Conservation (phyloP, 2,888 invertebrate genomes). For the Xanthostigma xanthostigma region DNA sequence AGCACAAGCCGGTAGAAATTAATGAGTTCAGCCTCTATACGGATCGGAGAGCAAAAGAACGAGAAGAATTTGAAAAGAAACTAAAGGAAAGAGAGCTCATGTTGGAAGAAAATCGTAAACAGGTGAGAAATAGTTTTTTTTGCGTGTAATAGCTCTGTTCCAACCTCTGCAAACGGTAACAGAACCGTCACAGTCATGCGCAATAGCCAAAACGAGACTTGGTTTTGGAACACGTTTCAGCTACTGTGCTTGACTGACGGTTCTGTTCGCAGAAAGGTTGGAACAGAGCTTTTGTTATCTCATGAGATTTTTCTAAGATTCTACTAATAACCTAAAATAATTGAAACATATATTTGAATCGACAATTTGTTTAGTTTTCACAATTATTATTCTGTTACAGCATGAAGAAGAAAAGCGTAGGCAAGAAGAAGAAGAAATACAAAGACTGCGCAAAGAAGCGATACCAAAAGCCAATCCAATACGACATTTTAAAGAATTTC, state of each 20-base stretch:
- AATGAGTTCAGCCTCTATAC: slow-evolving; percentile 46
- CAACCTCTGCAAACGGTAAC: no score
- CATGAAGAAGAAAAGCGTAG: slow-evolving; percentile 24
- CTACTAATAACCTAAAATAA: no score
- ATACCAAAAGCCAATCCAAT: slow-evolving; percentile 49
- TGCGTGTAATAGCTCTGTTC: no score
- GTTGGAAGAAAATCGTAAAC: slow-evolving; percentile 17
- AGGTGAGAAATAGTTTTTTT: slow-evolving; percentile 3
- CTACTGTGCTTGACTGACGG: no score
- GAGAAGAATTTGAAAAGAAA: slow-evolving; percentile 41
- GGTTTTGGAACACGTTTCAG: no score
- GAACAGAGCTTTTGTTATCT: no score
- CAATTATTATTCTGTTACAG: slow-evolving; percentile 11
- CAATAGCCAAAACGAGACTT: no score
- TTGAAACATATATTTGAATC: no score
- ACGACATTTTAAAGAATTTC: slow-evolving; percentile 32
- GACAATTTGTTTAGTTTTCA: neutral
- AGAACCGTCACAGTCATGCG: no score
- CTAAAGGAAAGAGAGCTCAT: slow-evolving; percentile 35
- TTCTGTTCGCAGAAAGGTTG: no score
- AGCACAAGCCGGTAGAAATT: slow-evolving; percentile 29
- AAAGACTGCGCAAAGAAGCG: slow-evolving; percentile 36
- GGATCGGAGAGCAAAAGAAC: slow-evolving; percentile 43
- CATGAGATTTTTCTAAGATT: no score
- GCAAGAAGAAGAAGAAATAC: slow-evolving; percentile 34